Base-by-base conservation (phyloP, 1,140 invertebrate species). In the Bombus affinis region DNA sequence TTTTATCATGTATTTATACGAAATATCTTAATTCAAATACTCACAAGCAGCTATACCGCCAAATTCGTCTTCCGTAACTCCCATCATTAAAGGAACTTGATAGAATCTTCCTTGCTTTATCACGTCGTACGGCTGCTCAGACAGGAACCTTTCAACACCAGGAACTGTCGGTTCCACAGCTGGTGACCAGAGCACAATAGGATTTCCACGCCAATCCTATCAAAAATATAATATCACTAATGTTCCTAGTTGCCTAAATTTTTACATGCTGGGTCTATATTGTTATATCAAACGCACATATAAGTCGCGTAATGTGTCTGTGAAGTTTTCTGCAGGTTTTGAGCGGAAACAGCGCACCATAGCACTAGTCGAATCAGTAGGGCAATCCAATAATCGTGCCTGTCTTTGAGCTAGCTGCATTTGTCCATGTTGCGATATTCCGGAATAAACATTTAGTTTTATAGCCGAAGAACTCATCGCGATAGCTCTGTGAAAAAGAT, bases 401-500 rank as follows among this genome's bases (percentile, higher is more conserved):
- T 98, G 96, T 88, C 96, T 96, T 70, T 96, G 95, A 3, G 97
- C 96, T 57, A 97, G 90, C 75, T 96, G 90, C 32, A 95, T 93
- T 88, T 97, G 96, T 86, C 97, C 94, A 1, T 92, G 91, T 0
- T 95, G 94, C 22, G 96, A 89, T 13, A 85, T 18, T 92, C 90
- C 91, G 93, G 96, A 68, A 96, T 96, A 71, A 95, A 70, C 93
- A 88, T 92, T 94, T 0, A 9, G 5, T 1, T 3, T 1, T 0
- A 65, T 37, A 10, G 0, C 97, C 3, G 98, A 96, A 5, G 96
- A 96, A 91, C 97, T 97, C 95, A 97, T 96, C 3, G 96, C 95
- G 66, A 97, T 97, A 0, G 95, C 97, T 71, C 96, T 95, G 85
- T 97, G 97, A 88, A 97, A 97, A 0, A 97, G 93, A 47, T 96